phyloP scores from a whole-genome alignment of 2,797 vertebrate species.

The Semotilus atromaculatus region DNA sequence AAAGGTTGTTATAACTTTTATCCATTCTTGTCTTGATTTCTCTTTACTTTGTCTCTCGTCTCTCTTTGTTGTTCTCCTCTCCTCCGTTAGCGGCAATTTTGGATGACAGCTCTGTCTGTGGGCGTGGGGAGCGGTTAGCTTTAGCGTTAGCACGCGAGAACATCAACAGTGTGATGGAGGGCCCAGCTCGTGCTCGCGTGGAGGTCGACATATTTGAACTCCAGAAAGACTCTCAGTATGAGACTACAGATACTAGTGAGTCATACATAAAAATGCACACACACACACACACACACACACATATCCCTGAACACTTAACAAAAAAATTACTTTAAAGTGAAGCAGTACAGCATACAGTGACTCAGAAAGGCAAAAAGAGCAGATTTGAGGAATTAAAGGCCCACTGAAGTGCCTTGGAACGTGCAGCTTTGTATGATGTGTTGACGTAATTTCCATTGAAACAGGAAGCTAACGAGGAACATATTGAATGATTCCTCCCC shows the following conservation, averaged over 20 bases:
- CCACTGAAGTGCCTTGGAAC: no score
- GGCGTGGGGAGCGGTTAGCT: constrained; percentile 87
- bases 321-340: not conserved
- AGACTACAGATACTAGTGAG: constrained; percentile 92
- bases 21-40: not conserved
- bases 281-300: not conserved
- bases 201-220: constrained; percentile 92
- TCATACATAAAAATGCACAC: constrained; percentile 39
- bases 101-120: constrained; percentile 88
- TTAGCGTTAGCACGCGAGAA: constrained; percentile 89
- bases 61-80: not conserved
- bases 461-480: no score
- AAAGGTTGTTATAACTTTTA: not conserved
- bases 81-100: constrained; percentile 83
- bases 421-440: no score
- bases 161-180: constrained; percentile 86
- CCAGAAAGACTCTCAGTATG: constrained; percentile 90
- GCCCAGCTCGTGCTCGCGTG: constrained; percentile 73
- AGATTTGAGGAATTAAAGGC: not conserved
- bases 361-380: not conserved
- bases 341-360: not conserved
- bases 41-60: not conserved
- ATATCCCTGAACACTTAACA: not conserved
- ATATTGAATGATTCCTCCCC: no score
- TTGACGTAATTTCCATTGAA: no score